These are phyloP conservation scores for Dreissena polymorpha DNA, from an alignment of 1,140 invertebrate genomes.

Conservation along the genomic window DNA sequence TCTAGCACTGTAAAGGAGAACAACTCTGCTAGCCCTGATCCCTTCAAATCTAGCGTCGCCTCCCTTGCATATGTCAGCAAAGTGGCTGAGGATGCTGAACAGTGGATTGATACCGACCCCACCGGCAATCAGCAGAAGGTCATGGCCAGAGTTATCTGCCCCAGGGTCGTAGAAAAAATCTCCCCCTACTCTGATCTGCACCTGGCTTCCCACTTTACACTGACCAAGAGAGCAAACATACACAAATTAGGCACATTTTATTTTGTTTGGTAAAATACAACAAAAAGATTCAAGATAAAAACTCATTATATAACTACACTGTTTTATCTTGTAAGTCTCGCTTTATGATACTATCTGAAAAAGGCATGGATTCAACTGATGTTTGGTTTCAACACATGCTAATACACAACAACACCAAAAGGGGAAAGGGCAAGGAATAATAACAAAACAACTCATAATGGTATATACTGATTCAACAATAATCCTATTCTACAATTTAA, in stretches of 20 bases:
- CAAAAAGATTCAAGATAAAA: too few species aligned
- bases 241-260: neutral
- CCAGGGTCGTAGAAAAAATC: conserved; percentile 75
- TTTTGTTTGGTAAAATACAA: neutral
- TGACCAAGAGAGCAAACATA: conserved; percentile 51
- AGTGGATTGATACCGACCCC: conserved; percentile 80
- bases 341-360: too few species aligned
- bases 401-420: too few species aligned
- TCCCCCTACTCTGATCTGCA: conserved; percentile 76
- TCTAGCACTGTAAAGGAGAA: conserved; percentile 74
- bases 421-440: too few species aligned
- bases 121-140: conserved; percentile 77
- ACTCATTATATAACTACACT: too few species aligned
- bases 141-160: conserved; percentile 19
- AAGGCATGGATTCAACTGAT: too few species aligned
- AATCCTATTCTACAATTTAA: too few species aligned
- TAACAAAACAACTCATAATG: too few species aligned
- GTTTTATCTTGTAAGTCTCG: too few species aligned
- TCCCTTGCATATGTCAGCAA: conserved; percentile 60
- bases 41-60: conserved; percentile 12
- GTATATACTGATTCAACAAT: too few species aligned
- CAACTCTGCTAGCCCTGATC: conserved; percentile 55
- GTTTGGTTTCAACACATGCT: too few species aligned
- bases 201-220: conserved; percentile 73
- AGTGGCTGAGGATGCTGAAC: conserved; percentile 75